These are phyloP conservation scores for Ammospiza maritima DNA, from an alignment of 2,797 vertebrate genomes.

Conservation along the genomic window DNA sequence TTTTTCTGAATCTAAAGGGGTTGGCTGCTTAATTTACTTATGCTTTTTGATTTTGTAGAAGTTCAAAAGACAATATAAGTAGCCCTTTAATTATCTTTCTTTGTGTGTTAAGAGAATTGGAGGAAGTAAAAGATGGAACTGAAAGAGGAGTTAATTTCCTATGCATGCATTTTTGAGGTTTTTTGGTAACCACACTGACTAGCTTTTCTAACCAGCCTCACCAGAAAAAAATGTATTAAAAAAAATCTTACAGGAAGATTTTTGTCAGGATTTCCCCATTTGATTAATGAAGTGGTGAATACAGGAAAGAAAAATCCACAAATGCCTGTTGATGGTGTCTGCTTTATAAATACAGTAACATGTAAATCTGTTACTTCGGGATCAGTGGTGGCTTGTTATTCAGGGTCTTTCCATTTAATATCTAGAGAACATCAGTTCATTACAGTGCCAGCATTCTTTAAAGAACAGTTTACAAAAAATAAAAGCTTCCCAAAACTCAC, in stretches of 20 bases:
- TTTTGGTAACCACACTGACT: neutral
- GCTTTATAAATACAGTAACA: neutral
- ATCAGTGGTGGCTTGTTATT: neutral
- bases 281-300: neutral
- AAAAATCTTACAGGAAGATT: neutral
- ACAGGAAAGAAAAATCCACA: neutral
- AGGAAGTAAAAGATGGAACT: constrained; percentile 9
- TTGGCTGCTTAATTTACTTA: neutral
- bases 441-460: neutral
- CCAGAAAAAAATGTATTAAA: neutral
- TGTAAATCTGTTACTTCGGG: neutral
- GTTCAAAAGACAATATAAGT: neutral
- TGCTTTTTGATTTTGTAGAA: neutral
- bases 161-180: neutral
- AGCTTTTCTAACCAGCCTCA: neutral
- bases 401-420: neutral
- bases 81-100: neutral
- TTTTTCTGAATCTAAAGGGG: neutral
- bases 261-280: neutral
- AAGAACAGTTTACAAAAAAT: neutral
- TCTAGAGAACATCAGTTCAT: neutral
- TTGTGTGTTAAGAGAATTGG: neutral
- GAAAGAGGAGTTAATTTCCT: neutral
- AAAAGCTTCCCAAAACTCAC: neutral
- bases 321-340: neutral